phyloP scores from a whole-genome alignment of 2,113 vertebrate genomes.

The Bubo scandiacus region DNA sequence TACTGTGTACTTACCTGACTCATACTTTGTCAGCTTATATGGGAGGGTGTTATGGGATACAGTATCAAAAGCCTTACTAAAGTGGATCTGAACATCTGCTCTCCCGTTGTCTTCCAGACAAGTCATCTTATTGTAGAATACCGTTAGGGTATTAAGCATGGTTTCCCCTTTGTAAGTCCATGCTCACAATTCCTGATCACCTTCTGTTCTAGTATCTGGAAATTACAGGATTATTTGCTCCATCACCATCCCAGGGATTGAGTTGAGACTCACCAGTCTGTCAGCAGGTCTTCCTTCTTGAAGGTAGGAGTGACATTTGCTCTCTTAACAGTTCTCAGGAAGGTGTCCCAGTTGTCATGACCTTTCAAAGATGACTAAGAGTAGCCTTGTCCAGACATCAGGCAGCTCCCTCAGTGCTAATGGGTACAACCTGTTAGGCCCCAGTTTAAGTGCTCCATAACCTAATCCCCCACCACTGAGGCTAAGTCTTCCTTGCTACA shows the following conservation, averaged over 20 bases:
- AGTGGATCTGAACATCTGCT: background rate
- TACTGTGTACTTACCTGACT: background rate
- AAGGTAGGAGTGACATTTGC: slow-evolving; percentile 4
- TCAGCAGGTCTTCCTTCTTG: slow-evolving; percentile 18
- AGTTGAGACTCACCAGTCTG: background rate
- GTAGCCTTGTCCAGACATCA: background rate
- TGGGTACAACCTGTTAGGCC: background rate
- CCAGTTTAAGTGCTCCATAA: background rate
- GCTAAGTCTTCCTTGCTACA: background rate
- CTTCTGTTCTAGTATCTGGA: background rate
- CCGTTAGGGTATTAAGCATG: background rate
- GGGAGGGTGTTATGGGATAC: background rate
- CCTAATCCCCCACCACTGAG: background rate
- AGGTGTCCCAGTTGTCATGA: slow-evolving; percentile 19
- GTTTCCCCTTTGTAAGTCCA: background rate
- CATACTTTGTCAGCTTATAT: background rate
- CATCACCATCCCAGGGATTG: background rate
- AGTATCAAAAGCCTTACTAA: background rate
- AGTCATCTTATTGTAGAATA: background rate
- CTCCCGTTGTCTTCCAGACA: background rate
- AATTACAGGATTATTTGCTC: background rate
- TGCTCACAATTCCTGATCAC: background rate
- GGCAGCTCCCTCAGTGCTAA: slow-evolving; percentile 20
- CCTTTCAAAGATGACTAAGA: slow-evolving; percentile 24
- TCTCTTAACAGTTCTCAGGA: slow-evolving; percentile 30